Conservation (phyloP, 2,888 invertebrate species). For the Gandaritis pyraliata region DNA sequence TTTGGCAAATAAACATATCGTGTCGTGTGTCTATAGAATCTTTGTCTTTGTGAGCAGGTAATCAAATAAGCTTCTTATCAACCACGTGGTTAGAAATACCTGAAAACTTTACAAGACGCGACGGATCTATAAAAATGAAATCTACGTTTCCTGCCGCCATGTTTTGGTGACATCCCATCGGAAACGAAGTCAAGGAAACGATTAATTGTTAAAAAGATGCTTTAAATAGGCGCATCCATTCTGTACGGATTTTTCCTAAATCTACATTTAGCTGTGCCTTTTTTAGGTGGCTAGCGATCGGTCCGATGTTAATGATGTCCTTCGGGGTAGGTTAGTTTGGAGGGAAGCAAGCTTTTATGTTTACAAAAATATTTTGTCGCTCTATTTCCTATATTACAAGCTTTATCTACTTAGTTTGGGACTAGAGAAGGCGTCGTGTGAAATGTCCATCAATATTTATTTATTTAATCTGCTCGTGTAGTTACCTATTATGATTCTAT, state of each 20-base stretch:
- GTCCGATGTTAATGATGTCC: constrained; percentile 72
- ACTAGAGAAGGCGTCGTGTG: no score
- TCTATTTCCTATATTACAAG: no score
- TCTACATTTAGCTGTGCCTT: constrained; percentile 57
- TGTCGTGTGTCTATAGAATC: no score
- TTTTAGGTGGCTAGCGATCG: constrained; percentile 54
- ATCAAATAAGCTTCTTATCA: no score
- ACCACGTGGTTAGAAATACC: no score
- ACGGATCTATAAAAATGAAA: constrained; percentile 44
- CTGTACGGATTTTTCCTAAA: constrained; percentile 55
- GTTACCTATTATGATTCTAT: no score
- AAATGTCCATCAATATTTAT: no score
- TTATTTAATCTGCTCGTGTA: no score
- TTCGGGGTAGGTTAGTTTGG: constrained; percentile 50
- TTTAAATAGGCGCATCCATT: constrained; percentile 61
- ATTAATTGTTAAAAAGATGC: constrained; percentile 70
- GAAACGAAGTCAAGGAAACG: constrained; percentile 61
- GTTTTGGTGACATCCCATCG: constrained; percentile 52
- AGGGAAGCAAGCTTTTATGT: constrained; percentile 33
- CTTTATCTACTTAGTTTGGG: no score
- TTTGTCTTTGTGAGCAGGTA: no score
- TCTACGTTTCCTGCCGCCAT: constrained; percentile 53
- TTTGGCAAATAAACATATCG: no score
- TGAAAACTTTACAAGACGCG: constrained; percentile 25
- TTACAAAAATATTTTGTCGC: no score